Evolutionary conservation across 2,888 invertebrate species (phyloP).

Genomic region (Latrodectus hesperus): DNA sequence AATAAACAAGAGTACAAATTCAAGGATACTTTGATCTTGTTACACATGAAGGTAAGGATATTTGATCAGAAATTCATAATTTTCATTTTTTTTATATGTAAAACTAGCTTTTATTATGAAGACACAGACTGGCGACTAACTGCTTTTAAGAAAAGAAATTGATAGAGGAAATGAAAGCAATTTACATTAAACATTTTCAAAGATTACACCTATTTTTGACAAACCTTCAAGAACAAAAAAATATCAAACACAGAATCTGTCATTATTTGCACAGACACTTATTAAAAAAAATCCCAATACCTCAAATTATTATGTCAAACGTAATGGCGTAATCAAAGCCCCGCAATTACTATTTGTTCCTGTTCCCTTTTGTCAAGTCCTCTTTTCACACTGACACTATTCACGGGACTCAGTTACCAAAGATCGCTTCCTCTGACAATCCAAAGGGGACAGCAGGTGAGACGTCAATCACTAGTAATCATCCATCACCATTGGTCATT

Average conservation of each 20-base stretch:
- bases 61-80: no score
- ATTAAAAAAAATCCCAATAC: background rate
- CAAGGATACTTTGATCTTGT: no score
- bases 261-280: no score
- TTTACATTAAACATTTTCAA: background rate
- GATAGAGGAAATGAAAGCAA: background rate
- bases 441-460: slow-evolving; percentile 49
- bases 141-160: background rate
- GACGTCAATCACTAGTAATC: slow-evolving; percentile 52
- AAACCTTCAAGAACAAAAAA: background rate
- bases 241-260: no score
- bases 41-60: no score
- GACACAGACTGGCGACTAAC: no score
- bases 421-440: slow-evolving; percentile 17
- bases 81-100: no score
- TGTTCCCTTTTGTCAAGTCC: slow-evolving; percentile 6
- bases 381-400: slow-evolving; percentile 41
- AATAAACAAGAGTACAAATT: no score
- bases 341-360: slow-evolving; percentile 23
- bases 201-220: background rate
- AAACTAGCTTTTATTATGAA: no score
- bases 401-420: slow-evolving; percentile 3
- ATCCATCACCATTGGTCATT: slow-evolving; percentile 63
- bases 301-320: slow-evolving; percentile 9
- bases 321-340: slow-evolving; percentile 18